Evolutionary conservation across 2,888 invertebrate species (phyloP).

Genomic region (Criorhina ranunculi): DNA sequence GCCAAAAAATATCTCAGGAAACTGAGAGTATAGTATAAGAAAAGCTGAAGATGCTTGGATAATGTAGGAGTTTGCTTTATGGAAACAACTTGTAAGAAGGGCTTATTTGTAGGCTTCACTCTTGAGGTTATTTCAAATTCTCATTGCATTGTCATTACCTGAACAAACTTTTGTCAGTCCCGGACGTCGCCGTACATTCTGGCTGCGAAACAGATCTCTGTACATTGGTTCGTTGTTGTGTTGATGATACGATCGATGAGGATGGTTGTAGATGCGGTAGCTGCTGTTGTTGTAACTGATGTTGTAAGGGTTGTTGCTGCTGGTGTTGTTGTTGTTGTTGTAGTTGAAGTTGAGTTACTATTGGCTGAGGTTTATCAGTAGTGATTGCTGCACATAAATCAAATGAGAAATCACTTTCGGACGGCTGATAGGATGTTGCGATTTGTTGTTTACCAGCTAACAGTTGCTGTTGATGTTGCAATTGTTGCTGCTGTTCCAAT

Average conservation of each 20-base stretch:
- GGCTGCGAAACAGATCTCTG: constrained; percentile 80
- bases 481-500: constrained; percentile 78
- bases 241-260: constrained; percentile 59
- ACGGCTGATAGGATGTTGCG: constrained; percentile 80
- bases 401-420: constrained; percentile 81
- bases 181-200: constrained; percentile 78
- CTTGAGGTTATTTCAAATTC: no score
- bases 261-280: constrained; percentile 71
- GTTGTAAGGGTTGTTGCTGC: constrained; percentile 67
- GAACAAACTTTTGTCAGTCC: constrained; percentile 79
- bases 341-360: constrained; percentile 70
- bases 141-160: constrained; percentile 73
- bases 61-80: no score
- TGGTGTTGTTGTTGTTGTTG: constrained; percentile 70
- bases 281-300: constrained; percentile 56
- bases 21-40: no score
- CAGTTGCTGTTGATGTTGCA: constrained; percentile 78
- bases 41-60: no score
- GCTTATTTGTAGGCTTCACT: no score
- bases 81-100: no score
- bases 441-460: constrained; percentile 78
- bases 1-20: no score
- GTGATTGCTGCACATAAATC: constrained; percentile 78
- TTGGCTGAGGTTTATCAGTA: constrained; percentile 72
- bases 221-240: constrained; percentile 79